Conservation (phyloP, 1,140 invertebrate genomes). For the Adoxophyes honmai region DNA sequence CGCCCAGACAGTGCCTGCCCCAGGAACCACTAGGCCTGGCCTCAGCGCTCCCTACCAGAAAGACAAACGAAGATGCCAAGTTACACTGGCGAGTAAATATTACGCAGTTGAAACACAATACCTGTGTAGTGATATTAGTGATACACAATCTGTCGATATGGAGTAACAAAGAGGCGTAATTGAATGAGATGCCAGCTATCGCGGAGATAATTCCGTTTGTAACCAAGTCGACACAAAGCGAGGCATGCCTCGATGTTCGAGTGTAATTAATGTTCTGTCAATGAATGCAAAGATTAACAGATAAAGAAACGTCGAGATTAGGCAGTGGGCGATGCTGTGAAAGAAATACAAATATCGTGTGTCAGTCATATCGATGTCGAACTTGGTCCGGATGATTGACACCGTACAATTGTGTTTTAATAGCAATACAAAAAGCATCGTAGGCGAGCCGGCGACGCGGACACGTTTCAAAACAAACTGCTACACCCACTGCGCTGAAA, state of each 20-base stretch:
- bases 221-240: constrained; percentile 1
- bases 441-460: constrained; percentile 27
- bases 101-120: constrained; percentile 27
- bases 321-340: constrained; percentile 27
- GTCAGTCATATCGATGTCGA: constrained; percentile 26
- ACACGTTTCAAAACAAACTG: constrained; percentile 18
- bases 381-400: constrained; percentile 23
- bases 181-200: neutral
- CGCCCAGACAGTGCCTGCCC: constrained; percentile 15
- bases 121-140: constrained; percentile 10
- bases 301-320: constrained; percentile 23
- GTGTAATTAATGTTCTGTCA: constrained; percentile 38
- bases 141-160: constrained; percentile 4
- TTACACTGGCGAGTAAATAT: constrained; percentile 18
- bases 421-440: constrained; percentile 28
- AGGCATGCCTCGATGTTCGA: neutral
- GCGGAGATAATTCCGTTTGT: neutral
- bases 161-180: constrained; percentile 6
- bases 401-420: constrained; percentile 28
- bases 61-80: neutral
- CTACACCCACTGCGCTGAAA: neutral
- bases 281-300: constrained; percentile 22
- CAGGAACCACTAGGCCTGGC: neutral
- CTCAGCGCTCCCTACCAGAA: neutral
- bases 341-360: constrained; percentile 31